Percentiles rank a stretch among this genome's conserved stretches.
Conservation (phyloP, 1,140 invertebrate genomes). For the Cryptotermes secundus region DNA sequence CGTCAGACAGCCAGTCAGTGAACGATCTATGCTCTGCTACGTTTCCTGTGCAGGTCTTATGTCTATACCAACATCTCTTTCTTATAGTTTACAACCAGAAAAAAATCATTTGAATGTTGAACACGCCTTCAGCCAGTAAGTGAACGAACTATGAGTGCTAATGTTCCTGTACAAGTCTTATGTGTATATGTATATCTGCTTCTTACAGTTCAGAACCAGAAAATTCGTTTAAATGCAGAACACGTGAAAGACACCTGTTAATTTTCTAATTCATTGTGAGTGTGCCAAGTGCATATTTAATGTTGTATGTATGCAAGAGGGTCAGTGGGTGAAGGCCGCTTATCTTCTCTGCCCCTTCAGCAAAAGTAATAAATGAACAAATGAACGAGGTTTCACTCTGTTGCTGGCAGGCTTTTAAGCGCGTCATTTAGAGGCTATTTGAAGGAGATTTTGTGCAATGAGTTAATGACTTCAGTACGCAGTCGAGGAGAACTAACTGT, state of each 20-base stretch:
- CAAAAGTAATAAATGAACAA: slow-evolving; percentile 12
- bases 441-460: slow-evolving; percentile 17
- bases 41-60: too few species aligned
- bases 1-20: too few species aligned
- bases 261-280: neutral
- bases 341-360: neutral
- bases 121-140: too few species aligned
- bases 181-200: too few species aligned
- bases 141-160: too few species aligned
- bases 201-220: neutral
- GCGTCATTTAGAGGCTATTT: slow-evolving; percentile 7
- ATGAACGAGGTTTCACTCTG: neutral
- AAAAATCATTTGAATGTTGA: too few species aligned
- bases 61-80: too few species aligned
- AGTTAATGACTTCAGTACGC: neutral
- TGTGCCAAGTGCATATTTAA: neutral
- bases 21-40: too few species aligned
- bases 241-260: neutral
- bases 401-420: slow-evolving; percentile 5
- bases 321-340: slow-evolving; percentile 2
- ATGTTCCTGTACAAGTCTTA: too few species aligned
- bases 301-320: neutral
- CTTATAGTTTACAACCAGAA: too few species aligned
- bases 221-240: neutral
- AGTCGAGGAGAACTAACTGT: neutral